These are phyloP conservation scores for Ophiothrix spiculata DNA, from an alignment of 35 echinoderm and acorn worm genomes.

Conservation along the genomic window DNA sequence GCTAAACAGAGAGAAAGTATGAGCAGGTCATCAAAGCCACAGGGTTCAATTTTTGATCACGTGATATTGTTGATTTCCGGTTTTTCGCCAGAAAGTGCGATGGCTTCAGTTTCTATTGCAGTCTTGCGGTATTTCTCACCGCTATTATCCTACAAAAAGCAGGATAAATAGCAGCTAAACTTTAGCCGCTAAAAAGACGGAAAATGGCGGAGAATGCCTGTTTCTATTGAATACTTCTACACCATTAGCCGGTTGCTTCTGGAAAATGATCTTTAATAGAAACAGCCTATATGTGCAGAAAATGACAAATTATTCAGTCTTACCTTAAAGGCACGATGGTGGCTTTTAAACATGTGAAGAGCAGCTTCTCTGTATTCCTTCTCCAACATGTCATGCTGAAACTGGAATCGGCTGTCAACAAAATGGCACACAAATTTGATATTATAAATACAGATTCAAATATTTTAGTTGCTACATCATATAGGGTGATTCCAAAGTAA, in stretches of 20 bases:
- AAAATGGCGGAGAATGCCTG: too few species aligned
- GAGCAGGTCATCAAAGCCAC: not conserved
- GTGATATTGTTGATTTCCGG: too few species aligned
- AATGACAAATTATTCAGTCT: not conserved
- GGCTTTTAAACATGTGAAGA: slow-evolving; percentile 68
- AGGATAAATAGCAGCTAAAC: too few species aligned
- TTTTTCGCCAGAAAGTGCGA: too few species aligned
- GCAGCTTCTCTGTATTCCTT: slow-evolving; percentile 80
- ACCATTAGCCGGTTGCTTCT: too few species aligned
- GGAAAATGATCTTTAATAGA: too few species aligned
- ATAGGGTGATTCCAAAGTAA: too few species aligned
- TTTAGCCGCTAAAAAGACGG: too few species aligned
- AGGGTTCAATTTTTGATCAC: not conserved
- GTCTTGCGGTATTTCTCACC: too few species aligned
- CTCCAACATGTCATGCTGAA: slow-evolving; percentile 80
- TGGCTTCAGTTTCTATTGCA: too few species aligned
- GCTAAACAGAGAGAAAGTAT: not conserved
- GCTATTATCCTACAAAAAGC: too few species aligned
- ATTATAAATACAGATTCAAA: not conserved
- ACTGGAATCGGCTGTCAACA: slow-evolving; percentile 68
- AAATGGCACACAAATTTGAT: not conserved
- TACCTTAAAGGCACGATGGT: slow-evolving; percentile 46
- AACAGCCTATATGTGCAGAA: not conserved
- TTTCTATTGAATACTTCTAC: too few species aligned
- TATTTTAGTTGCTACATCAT: not conserved